Percentiles rank a stretch among this genome's conserved stretches.
Conservation (phyloP, 2,113 vertebrate species). For the Corydoras sp. region DNA sequence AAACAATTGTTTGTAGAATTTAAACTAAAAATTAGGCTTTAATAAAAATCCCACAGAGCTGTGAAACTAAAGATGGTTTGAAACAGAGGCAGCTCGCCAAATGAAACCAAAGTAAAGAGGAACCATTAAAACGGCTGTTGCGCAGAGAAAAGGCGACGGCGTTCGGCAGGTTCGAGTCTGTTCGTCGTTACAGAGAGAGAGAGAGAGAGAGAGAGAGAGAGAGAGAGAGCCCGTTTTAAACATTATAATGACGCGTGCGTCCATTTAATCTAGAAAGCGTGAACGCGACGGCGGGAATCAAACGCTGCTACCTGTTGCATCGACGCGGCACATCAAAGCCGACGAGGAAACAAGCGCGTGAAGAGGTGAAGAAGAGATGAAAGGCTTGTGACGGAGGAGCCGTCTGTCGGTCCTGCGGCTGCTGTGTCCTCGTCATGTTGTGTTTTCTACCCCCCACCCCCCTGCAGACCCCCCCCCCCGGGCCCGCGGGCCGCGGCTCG, state of each 20-base stretch:
- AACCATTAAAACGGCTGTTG: too few relatives aligned
- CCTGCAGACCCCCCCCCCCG: not conserved
- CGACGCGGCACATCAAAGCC: not conserved
- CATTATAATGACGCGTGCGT: not conserved
- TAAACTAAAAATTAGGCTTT: too few relatives aligned
- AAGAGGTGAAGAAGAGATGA: not conserved
- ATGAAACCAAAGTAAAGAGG: too few relatives aligned
- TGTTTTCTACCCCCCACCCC: not conserved
- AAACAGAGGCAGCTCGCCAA: too few relatives aligned
- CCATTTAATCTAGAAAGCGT: too few relatives aligned
- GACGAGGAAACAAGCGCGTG: not conserved
- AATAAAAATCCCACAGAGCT: too few relatives aligned
- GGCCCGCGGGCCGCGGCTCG: not conserved
- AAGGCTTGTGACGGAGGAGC: not conserved
- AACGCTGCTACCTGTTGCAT: slow-evolving; percentile 23
- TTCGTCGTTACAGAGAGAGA: not conserved
- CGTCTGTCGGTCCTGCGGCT: not conserved
- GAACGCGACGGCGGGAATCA: not conserved
- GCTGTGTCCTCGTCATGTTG: not conserved
- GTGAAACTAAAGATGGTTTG: too few relatives aligned
- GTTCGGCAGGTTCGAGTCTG: not conserved
- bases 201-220: not conserved
- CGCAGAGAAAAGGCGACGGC: not conserved
- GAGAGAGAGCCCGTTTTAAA: not conserved
- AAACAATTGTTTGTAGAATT: too few relatives aligned